Conservation (phyloP, 1,140 invertebrate genomes). For the Hirudo medicinalis region DNA sequence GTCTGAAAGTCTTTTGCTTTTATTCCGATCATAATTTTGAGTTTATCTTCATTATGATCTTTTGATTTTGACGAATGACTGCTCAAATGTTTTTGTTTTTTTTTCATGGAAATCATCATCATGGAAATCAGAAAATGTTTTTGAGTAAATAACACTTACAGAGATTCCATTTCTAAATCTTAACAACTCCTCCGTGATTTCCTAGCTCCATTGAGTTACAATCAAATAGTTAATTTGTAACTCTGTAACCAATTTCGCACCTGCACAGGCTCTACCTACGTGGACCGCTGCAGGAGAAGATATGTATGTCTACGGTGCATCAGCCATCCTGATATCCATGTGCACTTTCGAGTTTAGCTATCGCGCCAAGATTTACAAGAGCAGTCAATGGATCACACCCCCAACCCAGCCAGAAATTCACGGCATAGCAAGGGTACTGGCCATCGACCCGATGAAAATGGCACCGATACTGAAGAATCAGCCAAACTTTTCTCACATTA, state of each 20-base stretch:
- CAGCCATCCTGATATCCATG: neutral
- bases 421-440: neutral
- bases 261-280: neutral
- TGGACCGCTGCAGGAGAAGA: neutral
- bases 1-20: neutral
- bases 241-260: too few relatives aligned
- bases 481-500: constrained; percentile 6
- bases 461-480: neutral
- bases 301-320: constrained; percentile 3
- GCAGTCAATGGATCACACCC: neutral
- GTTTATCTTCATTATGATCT: too few relatives aligned
- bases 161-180: too few relatives aligned
- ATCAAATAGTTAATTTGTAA: too few relatives aligned
- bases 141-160: neutral
- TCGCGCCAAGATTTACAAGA: neutral
- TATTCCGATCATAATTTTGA: neutral
- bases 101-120: too few relatives aligned
- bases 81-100: too few relatives aligned
- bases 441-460: neutral
- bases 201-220: neutral
- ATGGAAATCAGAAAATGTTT: neutral
- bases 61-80: neutral
- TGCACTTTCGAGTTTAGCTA: constrained; percentile 10
- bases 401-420: constrained; percentile 1
- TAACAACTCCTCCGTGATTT: neutral